phyloP scores from a whole-genome alignment of 2,888 invertebrate species.

The Microplitis manilae region DNA sequence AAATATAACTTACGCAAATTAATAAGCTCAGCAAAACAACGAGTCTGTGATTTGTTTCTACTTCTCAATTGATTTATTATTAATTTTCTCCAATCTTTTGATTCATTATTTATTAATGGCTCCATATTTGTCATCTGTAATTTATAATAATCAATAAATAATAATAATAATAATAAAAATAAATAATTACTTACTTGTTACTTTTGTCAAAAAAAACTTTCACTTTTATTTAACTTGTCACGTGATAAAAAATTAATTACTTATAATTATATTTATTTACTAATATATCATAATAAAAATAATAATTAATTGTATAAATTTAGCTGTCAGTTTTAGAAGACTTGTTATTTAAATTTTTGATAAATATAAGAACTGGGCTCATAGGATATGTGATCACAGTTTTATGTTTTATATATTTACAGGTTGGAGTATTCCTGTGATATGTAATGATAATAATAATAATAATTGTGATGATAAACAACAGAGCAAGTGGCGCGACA shows the following conservation, averaged over 20 bases:
- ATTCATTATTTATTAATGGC: constrained; percentile 55
- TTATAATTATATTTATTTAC: too few species aligned
- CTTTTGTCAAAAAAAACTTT: not conserved
- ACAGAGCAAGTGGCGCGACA: not conserved
- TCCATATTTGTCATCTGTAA: not conserved
- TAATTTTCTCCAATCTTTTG: constrained; percentile 79
- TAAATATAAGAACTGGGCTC: not conserved
- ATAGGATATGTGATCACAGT: too few species aligned
- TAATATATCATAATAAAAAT: too few species aligned
- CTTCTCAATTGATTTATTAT: constrained; percentile 81
- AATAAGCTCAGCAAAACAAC: constrained; percentile 85
- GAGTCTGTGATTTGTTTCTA: constrained; percentile 83
- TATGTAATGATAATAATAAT: not conserved
- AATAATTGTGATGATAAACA: not conserved
- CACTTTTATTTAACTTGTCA: too few species aligned
- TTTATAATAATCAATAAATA: not conserved
- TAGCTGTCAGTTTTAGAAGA: too few species aligned
- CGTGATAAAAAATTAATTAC: too few species aligned
- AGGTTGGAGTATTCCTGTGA: not conserved
- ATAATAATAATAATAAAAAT: not conserved
- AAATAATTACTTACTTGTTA: not conserved
- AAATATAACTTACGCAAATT: constrained; percentile 80
- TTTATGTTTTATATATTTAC: not conserved
- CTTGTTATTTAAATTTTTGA: too few species aligned
- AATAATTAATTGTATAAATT: too few species aligned